Evolutionary conservation across 2,888 invertebrate genomes (phyloP).

Genomic region (Oxytorus armatus): DNA sequence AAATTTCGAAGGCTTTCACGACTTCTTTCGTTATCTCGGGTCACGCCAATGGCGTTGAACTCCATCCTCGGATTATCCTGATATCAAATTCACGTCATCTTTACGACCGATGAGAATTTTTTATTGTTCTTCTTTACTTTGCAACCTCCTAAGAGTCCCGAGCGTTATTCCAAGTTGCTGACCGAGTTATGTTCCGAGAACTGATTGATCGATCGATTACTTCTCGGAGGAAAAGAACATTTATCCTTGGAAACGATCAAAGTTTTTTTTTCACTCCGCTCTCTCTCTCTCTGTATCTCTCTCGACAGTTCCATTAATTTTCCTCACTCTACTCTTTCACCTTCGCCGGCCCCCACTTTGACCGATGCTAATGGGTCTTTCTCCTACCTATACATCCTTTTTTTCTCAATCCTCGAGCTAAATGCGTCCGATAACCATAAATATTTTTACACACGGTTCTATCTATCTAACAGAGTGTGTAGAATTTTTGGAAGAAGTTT

Average conservation of each 20-base stretch:
- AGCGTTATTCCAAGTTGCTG: conserved; percentile 47
- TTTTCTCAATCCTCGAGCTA: conserved; percentile 41
- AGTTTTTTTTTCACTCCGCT: conserved; percentile 29
- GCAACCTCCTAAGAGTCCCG: neutral
- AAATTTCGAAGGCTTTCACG: conserved; percentile 3
- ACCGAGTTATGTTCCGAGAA: conserved; percentile 48
- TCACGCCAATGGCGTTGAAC: conserved; percentile 27
- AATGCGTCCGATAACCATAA: conserved; percentile 18
- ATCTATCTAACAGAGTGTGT: neutral
- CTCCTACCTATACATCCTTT: conserved; percentile 38
- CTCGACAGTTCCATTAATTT: conserved; percentile 61
- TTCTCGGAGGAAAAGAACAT: conserved; percentile 29
- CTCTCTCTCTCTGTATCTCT: conserved; percentile 10
- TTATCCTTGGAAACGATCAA: conserved; percentile 57
- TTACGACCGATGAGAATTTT: conserved; percentile 50
- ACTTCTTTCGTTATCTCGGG: conserved; percentile 41
- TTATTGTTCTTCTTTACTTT: conserved; percentile 19
- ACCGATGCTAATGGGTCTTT: conserved; percentile 54
- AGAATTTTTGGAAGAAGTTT: conserved; percentile 11
- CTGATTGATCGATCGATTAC: conserved; percentile 56
- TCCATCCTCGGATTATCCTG: conserved; percentile 40
- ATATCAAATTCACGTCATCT: conserved; percentile 53
- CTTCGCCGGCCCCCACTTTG: conserved; percentile 29
- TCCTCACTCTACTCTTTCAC: conserved; percentile 39
- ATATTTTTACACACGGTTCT: conserved; percentile 19